Percentiles rank a stretch among this genome's conserved stretches.
Conservation (phyloP, 2,113 vertebrate species). For the Neoarius graeffei region DNA sequence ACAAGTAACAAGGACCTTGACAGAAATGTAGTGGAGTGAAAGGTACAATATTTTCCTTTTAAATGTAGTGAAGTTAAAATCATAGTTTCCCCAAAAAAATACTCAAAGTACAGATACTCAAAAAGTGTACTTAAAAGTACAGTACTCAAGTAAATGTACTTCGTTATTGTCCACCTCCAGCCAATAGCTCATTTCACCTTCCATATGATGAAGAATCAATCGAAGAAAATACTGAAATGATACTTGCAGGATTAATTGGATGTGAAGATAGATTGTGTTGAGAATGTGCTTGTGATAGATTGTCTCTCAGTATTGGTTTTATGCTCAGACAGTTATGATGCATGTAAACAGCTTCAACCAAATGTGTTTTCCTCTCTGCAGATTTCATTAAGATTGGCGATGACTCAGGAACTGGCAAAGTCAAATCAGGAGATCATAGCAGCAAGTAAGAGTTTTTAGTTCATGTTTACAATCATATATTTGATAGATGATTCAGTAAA, state of each 20-base stretch:
- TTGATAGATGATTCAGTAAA: background rate
- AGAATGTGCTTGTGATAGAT: background rate
- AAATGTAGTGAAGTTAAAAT: no score
- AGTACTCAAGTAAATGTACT: no score
- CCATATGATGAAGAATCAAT: background rate
- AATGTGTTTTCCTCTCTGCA: constrained; percentile 58
- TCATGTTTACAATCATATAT: background rate
- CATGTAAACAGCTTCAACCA: background rate
- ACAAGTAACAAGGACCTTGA: no score
- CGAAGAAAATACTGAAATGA: background rate
- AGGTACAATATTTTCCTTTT: no score
- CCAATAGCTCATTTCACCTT: background rate
- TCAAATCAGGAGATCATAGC: constrained; percentile 64
- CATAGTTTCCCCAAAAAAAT: no score
- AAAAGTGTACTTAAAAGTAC: no score
- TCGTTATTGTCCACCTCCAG: no score
- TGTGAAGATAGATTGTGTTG: background rate
- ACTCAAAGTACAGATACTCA: no score
- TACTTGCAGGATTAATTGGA: background rate
- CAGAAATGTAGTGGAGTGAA: no score
- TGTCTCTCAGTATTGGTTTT: background rate
- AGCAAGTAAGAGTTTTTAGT: constrained; percentile 61
- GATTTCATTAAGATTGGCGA: constrained; percentile 96
- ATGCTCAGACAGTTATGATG: background rate
- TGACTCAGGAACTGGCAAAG: constrained; percentile 79